These are phyloP conservation scores for Cheilosia grossa DNA, from an alignment of 2,888 invertebrate species.

Conservation along the genomic window DNA sequence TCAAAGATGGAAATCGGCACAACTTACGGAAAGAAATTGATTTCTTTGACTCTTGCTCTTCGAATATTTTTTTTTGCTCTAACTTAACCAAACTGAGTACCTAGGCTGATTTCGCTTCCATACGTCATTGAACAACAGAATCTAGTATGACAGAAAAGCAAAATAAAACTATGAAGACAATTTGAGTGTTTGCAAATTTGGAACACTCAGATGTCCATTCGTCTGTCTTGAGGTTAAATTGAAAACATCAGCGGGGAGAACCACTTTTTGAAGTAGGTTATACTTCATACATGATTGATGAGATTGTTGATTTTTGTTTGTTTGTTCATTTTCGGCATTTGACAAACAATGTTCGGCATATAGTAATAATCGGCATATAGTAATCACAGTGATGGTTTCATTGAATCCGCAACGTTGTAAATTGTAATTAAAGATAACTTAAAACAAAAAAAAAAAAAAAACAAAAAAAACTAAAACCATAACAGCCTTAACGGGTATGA, in stretches of 20 bases:
- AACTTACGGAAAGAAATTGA: background rate
- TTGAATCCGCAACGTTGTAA: background rate
- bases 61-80: too few species aligned
- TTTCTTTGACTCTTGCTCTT: constrained; percentile 5
- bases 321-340: constrained; percentile 9
- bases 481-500: background rate
- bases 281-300: constrained; percentile 2
- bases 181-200: constrained; percentile 13
- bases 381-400: constrained; percentile 2
- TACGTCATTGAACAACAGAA: background rate
- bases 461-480: background rate
- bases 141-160: background rate
- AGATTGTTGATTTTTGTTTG: background rate
- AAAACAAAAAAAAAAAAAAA: background rate
- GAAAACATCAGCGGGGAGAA: background rate
- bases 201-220: background rate
- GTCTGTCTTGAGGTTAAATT: background rate
- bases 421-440: background rate
- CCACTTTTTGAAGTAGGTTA: constrained; percentile 14
- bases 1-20: background rate
- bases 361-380: too few species aligned
- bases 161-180: background rate
- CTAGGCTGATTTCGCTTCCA: too few species aligned
- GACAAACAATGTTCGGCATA: background rate
- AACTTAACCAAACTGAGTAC: background rate